Base-by-base conservation (phyloP, 2,888 invertebrate genomes). In the Nomada goodeniana region DNA sequence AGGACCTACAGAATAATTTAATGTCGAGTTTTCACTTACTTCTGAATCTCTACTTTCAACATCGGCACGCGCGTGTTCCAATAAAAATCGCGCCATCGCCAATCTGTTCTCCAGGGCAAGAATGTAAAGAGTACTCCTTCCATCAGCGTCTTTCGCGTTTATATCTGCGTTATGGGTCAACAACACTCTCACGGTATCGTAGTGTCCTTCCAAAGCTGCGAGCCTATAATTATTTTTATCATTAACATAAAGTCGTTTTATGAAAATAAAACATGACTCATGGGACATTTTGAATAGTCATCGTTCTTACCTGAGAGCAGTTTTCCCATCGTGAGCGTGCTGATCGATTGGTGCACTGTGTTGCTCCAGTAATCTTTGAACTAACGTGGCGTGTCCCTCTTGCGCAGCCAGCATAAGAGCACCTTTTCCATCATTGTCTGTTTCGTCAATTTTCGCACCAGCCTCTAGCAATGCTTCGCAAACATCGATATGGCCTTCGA, bases 391-490 rank as follows among this genome's bases (percentile, higher is more conserved):
- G 91, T 98, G 98, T 0, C 97, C 98, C 91, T 97, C 98, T 93
- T 98, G 98, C 0, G 98, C 97, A 0, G 98, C 98, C 80, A 99
- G 94, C 94, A 98, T 97, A 53, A 98, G 94, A 0, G 98, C 96
- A 0, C 97, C 97, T 92, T 98, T 98, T 0, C 98, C 98, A 88
- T 98, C 98, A 92, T 98, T 98, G 93, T 98, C 98, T 9, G 97
- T 96, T 92, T 98, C 98, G 91, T 98, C 98, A 13, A 98, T 96
- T 91, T 97, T 96, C 0, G 98, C 98, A 0, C 98, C 98, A 0
- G 98, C 97, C 91, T 98, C 98, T 0, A 98, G 94, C 0, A 98
- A 94, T 0, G 97, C 96, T 89, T 97, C 97, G 90, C 97, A 96
- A 0, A 98, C 98, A 91, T 97, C 97, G 70, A 96, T 94, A 92